Base-by-base conservation (phyloP, 2,888 invertebrate species). In the Cryptocephalus moraei region DNA sequence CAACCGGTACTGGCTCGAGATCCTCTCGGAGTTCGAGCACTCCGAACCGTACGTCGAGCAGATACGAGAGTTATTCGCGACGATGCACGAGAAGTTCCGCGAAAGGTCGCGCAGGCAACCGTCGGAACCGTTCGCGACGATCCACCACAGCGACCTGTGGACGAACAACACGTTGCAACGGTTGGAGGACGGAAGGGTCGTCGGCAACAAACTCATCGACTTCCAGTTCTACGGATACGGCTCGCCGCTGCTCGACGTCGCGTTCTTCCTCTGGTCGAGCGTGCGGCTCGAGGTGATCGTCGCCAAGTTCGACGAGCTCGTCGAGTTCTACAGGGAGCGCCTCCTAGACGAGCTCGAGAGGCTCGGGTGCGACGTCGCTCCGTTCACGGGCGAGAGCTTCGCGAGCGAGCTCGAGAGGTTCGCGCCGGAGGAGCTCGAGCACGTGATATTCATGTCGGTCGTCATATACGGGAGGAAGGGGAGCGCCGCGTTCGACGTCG, bases 131-230 rank as follows among this genome's bases (percentile, higher is more conserved):
- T 80, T 74, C 65, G 71, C 70, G 1, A 73, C 77, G 0, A 67
- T 78, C 10, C 66, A 70, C 1, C 80, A 80, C 50, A 65, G 68
- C 3, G 80, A 80, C 59, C 66, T 75, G 42, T 80, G 79, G 80
- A 73, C 75, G 10, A 79, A 79, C 56, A 80, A 80, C 54, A 66
- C 77, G 6, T 72, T 80, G 70, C 63, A 78, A 11, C 71, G 71
- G 55, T 69, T 70, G 41, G 52, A 56, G 40, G 51, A 59, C 33
- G 57, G 54, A 8, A 52, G 51, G 46, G 66, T 73, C 0, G 47
- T 58, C 4, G 41, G 46, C 9, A 62, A 62, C 1, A 71, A 71
- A 49, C 65, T 80, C 45, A 66, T 80, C 1, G 80, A 80, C 56
- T 80, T 78, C 55, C 80, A 80, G 63, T 67, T 74, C 34, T 69